Base-by-base conservation (phyloP, 2,113 vertebrate species). In the Pterocles orientalis region DNA sequence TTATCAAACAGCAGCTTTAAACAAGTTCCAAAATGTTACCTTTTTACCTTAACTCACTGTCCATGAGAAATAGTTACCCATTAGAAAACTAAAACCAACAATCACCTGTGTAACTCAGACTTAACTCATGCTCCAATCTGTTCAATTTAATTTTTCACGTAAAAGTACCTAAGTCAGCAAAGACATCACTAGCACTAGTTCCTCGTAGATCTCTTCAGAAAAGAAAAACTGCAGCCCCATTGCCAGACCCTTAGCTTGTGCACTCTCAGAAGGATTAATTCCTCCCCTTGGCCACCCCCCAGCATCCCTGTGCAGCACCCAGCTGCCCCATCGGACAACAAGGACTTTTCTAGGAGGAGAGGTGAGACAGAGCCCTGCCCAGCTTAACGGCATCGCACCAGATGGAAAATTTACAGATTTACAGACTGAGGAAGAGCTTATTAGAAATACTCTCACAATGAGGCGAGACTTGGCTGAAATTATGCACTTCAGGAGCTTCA, bases 371-470 rank as follows among this genome's bases (percentile, higher is more conserved):
- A 71, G 73, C 65, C 88, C 73, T 85, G 60, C 56, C 82, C 66
- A 66, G 57, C 43, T 88, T 54, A 75, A 71, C 57, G 75, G 33
- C 90, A 91, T 39, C 81, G 5, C 80, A 51, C 45, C 90, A 95
- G 85, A 93, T 71, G 91, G 94, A 95, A 92, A 95, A 92, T 1
- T 28, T 82, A 73, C 90, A 88, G 78, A 58, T 79, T 47, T 70
- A 70, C 48, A 93, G 85, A 78, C 14, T 18, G 50, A 81, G 41
- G 60, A 90, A 78, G 53, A 71, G 51, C 43, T 84, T 50, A 70
- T 62, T 26, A 78, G 60, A 61, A 81, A 91, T 41, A 61, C 5
- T 48, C 60, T 36, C 56, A 69, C 34, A 3, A 60, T 26, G 64
- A 91, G 45, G 89, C n/a, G 54, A 86, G 83, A 73, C 36, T 75